phyloP scores from a whole-genome alignment of 2,113 vertebrate genomes.

The Mastomys natalensis region DNA sequence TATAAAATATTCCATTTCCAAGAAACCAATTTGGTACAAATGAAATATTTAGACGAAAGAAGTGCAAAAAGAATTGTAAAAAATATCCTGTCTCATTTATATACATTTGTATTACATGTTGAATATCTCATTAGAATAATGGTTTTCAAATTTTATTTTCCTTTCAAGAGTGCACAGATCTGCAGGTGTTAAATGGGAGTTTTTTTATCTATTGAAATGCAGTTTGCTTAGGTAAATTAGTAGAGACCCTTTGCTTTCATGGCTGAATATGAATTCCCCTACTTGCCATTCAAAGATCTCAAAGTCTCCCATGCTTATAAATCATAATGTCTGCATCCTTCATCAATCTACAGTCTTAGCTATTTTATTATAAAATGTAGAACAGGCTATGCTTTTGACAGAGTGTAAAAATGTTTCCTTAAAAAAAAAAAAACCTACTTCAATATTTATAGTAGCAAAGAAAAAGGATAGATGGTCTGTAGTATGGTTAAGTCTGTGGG shows the following conservation, averaged over 20 bases:
- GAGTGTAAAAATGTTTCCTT: not conserved
- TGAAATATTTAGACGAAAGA: conserved; percentile 61
- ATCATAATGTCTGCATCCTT: not conserved
- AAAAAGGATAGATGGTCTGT: not conserved
- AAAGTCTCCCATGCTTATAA: not conserved
- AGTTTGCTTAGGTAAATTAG: conserved; percentile 52
- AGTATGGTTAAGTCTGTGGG: conserved; percentile 46
- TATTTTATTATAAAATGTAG: not conserved
- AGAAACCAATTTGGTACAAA: conserved; percentile 53
- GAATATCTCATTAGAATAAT: conserved; percentile 60
- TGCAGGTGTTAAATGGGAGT: not conserved
- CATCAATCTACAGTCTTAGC: not conserved
- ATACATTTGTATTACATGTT: conserved; percentile 42
- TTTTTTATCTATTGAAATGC: conserved; percentile 51
- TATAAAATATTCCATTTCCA: conserved; percentile 27
- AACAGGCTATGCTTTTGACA: not conserved
- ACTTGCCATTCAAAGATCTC: not conserved
- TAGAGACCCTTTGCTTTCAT: conserved; percentile 10
- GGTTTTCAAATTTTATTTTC: conserved; percentile 27
- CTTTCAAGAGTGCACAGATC: not conserved
- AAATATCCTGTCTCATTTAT: not conserved
- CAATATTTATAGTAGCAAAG: conserved; percentile 11
- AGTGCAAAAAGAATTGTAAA: conserved; percentile 28
- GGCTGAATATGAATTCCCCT: not conserved
- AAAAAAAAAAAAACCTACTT: not conserved